Percentiles rank a stretch among this genome's conserved stretches.
phyloP scores from a whole-genome alignment of 2,888 invertebrate genomes.

The Campaea margaritaria region DNA sequence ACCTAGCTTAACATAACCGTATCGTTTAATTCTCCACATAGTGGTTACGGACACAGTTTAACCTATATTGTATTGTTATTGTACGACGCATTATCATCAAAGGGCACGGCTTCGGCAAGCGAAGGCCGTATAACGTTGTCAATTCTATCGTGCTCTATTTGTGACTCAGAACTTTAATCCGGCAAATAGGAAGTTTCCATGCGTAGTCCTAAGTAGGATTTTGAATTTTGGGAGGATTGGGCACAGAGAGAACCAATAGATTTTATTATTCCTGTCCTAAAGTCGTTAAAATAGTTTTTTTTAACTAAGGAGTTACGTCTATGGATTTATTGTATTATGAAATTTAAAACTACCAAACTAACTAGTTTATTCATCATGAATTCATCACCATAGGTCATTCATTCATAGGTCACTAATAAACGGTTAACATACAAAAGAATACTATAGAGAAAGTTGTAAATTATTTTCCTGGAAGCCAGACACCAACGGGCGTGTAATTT shows the following conservation, averaged over 20 bases:
- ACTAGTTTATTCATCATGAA: no score
- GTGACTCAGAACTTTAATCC: constrained; percentile 5
- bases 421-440: no score
- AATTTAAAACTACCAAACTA: no score
- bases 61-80: constrained; percentile 15
- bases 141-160: constrained; percentile 25
- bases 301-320: no score
- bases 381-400: no score
- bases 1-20: no score
- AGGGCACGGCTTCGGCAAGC: constrained; percentile 22
- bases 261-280: no score
- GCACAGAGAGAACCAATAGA: no score
- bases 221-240: not conserved
- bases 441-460: not conserved
- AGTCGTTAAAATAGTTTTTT: no score
- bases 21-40: not conserved
- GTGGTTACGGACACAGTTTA: constrained; percentile 1
- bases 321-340: no score
- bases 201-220: not conserved
- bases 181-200: not conserved
- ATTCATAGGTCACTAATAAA: no score
- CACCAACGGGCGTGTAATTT: constrained; percentile 19
- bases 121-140: constrained; percentile 25
- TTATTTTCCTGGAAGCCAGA: constrained; percentile 10
- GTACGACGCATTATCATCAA: constrained; percentile 25